Evolutionary conservation across 2,888 invertebrate species (phyloP).

Genomic region (Eupithecia dodoneata): DNA sequence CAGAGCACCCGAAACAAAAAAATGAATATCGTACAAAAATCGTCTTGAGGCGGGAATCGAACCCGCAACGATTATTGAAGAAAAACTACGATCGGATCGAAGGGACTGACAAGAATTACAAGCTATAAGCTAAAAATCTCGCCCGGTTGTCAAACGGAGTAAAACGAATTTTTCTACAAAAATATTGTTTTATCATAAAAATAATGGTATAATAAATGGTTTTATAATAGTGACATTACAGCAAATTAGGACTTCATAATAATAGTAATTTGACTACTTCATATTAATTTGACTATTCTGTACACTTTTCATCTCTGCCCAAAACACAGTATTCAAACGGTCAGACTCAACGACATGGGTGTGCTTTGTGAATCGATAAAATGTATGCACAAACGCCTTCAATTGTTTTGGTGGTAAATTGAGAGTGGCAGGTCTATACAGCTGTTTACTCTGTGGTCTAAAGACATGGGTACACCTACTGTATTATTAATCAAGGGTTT

Average conservation of each 20-base stretch:
- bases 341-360: conserved; percentile 43
- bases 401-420: conserved; percentile 36
- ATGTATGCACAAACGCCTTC: conserved; percentile 44
- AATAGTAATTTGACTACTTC: too few relatives aligned
- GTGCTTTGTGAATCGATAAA: conserved; percentile 47
- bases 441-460: conserved; percentile 28
- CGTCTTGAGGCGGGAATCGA: too few relatives aligned
- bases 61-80: too few relatives aligned
- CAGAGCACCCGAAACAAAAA: too few relatives aligned
- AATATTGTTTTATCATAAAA: not conserved
- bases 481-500: not conserved
- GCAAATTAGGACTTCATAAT: too few relatives aligned
- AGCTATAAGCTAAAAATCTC: too few relatives aligned
- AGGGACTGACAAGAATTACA: too few relatives aligned
- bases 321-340: conserved; percentile 40
- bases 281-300: conserved; percentile 8
- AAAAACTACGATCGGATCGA: too few relatives aligned
- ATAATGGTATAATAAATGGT: too few relatives aligned
- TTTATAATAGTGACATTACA: too few relatives aligned
- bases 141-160: not conserved
- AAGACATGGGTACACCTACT: not conserved
- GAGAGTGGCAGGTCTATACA: conserved; percentile 39
- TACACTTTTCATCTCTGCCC: conserved; percentile 29
- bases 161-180: not conserved
- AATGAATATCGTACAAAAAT: too few relatives aligned